Evolutionary conservation across 2,797 vertebrate species (phyloP).

Genomic region (Pteropus rufus): DNA sequence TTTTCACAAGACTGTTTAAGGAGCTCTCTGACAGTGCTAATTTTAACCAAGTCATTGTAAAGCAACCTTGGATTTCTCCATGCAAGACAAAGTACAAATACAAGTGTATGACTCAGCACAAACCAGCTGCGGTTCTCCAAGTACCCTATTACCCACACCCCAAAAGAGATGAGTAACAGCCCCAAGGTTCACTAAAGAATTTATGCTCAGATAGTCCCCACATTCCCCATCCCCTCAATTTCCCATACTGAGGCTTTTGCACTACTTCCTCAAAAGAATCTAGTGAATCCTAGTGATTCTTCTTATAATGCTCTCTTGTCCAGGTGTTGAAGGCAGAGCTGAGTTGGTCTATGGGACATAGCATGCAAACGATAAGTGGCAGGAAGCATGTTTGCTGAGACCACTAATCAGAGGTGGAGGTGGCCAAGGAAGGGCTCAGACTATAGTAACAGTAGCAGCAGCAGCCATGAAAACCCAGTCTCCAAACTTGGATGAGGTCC

Average conservation of each 20-base stretch:
- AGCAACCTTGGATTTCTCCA: slow-evolving; percentile 66
- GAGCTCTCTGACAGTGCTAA: slow-evolving; percentile 58
- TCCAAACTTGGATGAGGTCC: not conserved
- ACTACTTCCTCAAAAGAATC: not conserved
- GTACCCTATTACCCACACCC: not conserved
- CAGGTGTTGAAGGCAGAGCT: not conserved
- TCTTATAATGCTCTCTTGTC: not conserved
- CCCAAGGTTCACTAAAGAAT: not conserved
- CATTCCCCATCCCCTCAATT: not conserved
- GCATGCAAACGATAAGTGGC: not conserved
- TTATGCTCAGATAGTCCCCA: not conserved
- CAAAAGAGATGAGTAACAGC: slow-evolving; percentile 17
- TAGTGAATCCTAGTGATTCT: not conserved
- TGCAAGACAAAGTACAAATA: slow-evolving; percentile 52
- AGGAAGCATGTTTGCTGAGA: not conserved
- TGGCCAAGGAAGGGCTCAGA: not conserved
- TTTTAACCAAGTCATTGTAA: slow-evolving; percentile 74
- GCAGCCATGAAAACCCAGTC: not conserved
- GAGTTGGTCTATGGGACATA: not conserved
- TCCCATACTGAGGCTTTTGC: not conserved
- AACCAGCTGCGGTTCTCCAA: slow-evolving; percentile 48
- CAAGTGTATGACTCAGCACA: slow-evolving; percentile 56
- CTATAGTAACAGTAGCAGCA: not conserved
- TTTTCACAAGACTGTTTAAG: slow-evolving; percentile 49
- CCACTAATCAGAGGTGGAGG: not conserved